Percentiles rank a stretch among this genome's conserved stretches.
phyloP scores from a whole-genome alignment of 2,888 invertebrate genomes.

The Eupithecia dodoneata region DNA sequence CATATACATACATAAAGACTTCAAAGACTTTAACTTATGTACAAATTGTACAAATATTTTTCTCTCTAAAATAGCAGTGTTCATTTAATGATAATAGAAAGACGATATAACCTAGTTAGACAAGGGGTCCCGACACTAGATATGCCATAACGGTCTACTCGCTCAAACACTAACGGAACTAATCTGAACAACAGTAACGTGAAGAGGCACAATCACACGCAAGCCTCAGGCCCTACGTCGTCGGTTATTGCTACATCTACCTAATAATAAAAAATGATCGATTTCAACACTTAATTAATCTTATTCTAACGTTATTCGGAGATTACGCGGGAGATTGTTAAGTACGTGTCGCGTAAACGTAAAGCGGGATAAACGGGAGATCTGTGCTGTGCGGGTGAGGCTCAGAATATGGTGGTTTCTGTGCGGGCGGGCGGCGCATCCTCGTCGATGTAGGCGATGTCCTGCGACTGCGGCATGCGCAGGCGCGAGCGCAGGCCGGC shows the following conservation, averaged over 20 bases:
- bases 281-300: constrained; percentile 72
- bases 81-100: constrained; percentile 54
- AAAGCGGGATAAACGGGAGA: constrained; percentile 45
- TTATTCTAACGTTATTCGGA: constrained; percentile 53
- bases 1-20: constrained; percentile 73
- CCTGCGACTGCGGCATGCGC: constrained; percentile 86
- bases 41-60: constrained; percentile 75
- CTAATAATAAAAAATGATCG: constrained; percentile 53
- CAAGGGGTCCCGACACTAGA: constrained; percentile 59
- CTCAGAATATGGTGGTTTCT: constrained; percentile 76
- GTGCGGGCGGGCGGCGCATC: constrained; percentile 79
- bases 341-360: constrained; percentile 61
- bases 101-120: constrained; percentile 53
- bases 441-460: constrained; percentile 93
- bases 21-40: constrained; percentile 67
- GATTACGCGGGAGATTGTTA: constrained; percentile 59
- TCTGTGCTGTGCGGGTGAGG: constrained; percentile 46
- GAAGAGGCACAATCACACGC: constrained; percentile 5
- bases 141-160: constrained; percentile 52
- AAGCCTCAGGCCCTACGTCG: constrained; percentile 35
- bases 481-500: constrained; percentile 95
- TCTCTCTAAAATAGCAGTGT: constrained; percentile 69
- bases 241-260: constrained; percentile 70
- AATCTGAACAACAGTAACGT: constrained; percentile 9
- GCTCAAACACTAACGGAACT: constrained; percentile 48